Evolutionary conservation across 2,888 invertebrate genomes (phyloP).

Genomic region (Macroteleia sp.): DNA sequence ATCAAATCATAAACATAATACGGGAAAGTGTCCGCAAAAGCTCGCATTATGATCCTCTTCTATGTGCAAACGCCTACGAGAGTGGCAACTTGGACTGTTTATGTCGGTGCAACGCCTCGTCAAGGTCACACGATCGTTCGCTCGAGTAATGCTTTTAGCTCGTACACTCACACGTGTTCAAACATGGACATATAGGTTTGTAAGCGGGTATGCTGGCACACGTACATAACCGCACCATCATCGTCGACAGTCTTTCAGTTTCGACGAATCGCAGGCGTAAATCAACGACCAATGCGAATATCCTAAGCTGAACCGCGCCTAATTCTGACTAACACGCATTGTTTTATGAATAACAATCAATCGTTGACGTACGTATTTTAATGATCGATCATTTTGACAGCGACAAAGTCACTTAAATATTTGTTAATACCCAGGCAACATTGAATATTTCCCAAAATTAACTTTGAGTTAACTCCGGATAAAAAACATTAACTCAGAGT

Average conservation of each 20-base stretch:
- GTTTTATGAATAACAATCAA: slow-evolving; percentile 58
- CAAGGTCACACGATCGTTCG: slow-evolving; percentile 73
- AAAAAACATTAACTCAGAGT: no score
- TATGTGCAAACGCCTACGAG: slow-evolving; percentile 52
- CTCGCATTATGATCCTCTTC: slow-evolving; percentile 30
- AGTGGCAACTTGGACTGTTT: slow-evolving; percentile 65
- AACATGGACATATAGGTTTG: slow-evolving; percentile 43
- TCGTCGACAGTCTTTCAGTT: slow-evolving; percentile 47
- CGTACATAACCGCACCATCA: slow-evolving; percentile 28
- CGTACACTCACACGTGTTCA: slow-evolving; percentile 54
- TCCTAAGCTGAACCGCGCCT: slow-evolving; percentile 33
- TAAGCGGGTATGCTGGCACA: slow-evolving; percentile 26
- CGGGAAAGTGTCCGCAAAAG: slow-evolving; percentile 32
- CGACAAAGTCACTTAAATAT: no score
- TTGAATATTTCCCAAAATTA: no score
- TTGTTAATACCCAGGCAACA: no score
- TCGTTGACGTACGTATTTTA: slow-evolving; percentile 3
- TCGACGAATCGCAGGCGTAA: slow-evolving; percentile 55
- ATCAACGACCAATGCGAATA: slow-evolving; percentile 52
- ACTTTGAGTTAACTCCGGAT: no score
- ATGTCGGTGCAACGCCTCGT: slow-evolving; percentile 75
- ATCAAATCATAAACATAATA: slow-evolving; percentile 1
- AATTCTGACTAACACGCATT: slow-evolving; percentile 39
- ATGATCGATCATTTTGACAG: no score
- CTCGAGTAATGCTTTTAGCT: slow-evolving; percentile 70